Percentiles rank a stretch among this genome's conserved stretches.
phyloP scores from a whole-genome alignment of 2,113 vertebrate species.

The Taurulus bubalis region DNA sequence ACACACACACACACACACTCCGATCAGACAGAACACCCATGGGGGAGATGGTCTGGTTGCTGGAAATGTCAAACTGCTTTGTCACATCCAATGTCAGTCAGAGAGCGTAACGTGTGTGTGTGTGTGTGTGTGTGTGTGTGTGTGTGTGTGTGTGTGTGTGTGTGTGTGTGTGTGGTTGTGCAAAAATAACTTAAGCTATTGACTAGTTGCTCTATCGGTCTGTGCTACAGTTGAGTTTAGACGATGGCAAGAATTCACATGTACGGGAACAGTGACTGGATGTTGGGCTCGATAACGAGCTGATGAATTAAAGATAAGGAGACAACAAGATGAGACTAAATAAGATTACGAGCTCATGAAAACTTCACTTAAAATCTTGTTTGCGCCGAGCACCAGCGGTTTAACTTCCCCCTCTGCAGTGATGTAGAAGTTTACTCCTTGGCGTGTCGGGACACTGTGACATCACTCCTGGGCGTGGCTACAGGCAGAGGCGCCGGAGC shows the following conservation, averaged over 20 bases:
- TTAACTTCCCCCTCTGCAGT: no score
- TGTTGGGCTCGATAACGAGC: background rate
- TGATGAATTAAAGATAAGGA: background rate
- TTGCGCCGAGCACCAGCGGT: background rate
- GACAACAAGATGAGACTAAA: background rate
- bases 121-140: conserved; percentile 8
- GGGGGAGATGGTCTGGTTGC: conserved; percentile 77
- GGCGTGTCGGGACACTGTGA: no score
- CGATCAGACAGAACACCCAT: conserved; percentile 75
- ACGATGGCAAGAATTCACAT: conserved; percentile 12
- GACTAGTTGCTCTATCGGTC: conserved; percentile 1
- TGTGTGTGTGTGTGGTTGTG: conserved; percentile 19
- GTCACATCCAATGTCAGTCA: conserved; percentile 81
- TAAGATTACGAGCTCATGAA: background rate
- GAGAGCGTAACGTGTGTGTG: conserved; percentile 55
- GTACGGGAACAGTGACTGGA: background rate
- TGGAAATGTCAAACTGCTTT: conserved; percentile 87
- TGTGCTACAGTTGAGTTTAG: background rate
- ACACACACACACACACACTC: conserved; percentile 33
- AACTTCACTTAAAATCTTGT: background rate
- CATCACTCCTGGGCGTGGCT: background rate
- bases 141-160: conserved; percentile 37
- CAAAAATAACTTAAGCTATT: background rate
- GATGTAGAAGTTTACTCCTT: no score
- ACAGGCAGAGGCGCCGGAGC: background rate